Evolutionary conservation across 1,140 invertebrate species (phyloP).

Genomic region (Pseudomyrmex dendroicus): DNA sequence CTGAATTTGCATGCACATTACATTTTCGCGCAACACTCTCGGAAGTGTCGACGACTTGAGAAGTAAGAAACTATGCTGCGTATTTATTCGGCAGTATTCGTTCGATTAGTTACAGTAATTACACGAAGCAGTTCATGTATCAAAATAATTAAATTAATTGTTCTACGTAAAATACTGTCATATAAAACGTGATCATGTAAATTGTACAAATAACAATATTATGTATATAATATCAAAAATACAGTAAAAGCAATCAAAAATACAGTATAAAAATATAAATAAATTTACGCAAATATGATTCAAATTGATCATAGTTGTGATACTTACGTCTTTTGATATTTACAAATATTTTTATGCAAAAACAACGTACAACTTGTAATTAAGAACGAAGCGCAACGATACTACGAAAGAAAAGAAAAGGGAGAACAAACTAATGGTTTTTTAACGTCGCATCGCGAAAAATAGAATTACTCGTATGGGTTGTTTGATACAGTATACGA

Average conservation of each 20-base stretch:
- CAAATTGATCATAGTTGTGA: background rate
- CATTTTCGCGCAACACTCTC: too few relatives aligned
- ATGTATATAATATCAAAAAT: too few relatives aligned
- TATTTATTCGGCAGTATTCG: constrained; percentile 1
- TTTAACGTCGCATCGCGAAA: background rate
- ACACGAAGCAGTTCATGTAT: background rate
- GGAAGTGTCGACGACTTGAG: too few relatives aligned
- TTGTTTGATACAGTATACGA: constrained; percentile 89
- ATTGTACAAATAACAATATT: background rate
- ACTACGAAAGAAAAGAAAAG: background rate
- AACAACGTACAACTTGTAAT: background rate
- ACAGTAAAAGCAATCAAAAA: background rate
- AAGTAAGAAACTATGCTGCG: too few relatives aligned
- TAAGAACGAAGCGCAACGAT: background rate
- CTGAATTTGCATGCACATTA: too few relatives aligned
- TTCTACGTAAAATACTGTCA: background rate
- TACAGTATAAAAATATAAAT: background rate
- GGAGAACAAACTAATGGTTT: background rate
- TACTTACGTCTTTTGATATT: background rate
- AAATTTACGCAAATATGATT: too few relatives aligned
- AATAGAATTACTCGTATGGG: constrained; percentile 87
- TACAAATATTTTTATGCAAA: background rate
- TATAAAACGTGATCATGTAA: background rate
- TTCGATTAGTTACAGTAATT: background rate
- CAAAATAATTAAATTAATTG: background rate